phyloP scores from a whole-genome alignment of 30 jellyfish, hydroid and myxozoan species.

The Nemopilema nomurai region DNA sequence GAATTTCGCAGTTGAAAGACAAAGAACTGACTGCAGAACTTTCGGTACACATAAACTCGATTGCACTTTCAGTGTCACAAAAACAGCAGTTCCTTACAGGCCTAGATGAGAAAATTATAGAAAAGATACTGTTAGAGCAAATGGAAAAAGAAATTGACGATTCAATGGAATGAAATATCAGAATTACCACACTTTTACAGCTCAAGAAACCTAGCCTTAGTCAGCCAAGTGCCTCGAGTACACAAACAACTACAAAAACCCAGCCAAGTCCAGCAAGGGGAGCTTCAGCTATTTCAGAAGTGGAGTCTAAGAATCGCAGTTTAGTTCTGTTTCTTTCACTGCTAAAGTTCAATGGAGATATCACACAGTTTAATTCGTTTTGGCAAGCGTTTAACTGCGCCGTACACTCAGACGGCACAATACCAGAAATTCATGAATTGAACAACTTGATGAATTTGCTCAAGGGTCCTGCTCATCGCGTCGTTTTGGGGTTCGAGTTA shows the following conservation, averaged over 20 bases:
- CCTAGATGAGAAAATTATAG: slow-evolving; percentile 27
- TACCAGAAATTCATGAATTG: slow-evolving; percentile 51
- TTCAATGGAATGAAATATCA: slow-evolving; percentile 11
- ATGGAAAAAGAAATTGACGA: slow-evolving; percentile 28
- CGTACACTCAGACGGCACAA: slow-evolving; percentile 31
- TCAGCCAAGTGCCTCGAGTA: neutral
- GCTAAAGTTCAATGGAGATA: slow-evolving; percentile 44
- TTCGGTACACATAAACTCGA: slow-evolving; percentile 22
- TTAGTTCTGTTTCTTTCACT: neutral
- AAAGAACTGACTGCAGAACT: slow-evolving; percentile 1
- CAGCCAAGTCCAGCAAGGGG: neutral
- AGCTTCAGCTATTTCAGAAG: neutral
- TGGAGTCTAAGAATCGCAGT: neutral
- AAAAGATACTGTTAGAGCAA: neutral
- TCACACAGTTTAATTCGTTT: slow-evolving; percentile 36
- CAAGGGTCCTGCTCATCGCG: slow-evolving; percentile 59
- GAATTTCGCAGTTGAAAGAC: neutral
- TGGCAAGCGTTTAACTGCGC: slow-evolving; percentile 62
- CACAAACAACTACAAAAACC: neutral
- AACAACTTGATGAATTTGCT: slow-evolving; percentile 48
- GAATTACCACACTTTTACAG: neutral
- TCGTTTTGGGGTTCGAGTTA: slow-evolving; percentile 33
- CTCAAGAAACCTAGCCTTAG: neutral
- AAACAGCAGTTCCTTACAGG: slow-evolving; percentile 15
- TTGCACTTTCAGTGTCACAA: slow-evolving; percentile 9